These are phyloP conservation scores for Venturia canescens DNA, from an alignment of 1,140 invertebrate species.

Conservation along the genomic window DNA sequence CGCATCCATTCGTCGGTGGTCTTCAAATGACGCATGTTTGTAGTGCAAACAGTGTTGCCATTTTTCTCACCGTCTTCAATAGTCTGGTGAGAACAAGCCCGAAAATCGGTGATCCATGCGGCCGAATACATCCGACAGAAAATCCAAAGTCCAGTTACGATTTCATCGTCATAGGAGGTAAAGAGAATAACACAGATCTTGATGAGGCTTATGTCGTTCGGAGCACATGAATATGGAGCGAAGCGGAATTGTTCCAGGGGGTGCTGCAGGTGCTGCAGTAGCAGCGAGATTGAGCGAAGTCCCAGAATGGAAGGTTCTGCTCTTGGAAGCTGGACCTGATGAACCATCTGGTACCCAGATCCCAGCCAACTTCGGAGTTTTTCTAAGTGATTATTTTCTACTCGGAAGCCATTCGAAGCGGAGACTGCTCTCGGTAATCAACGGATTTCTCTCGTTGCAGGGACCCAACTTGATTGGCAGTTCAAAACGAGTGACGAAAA, in stretches of 20 bases:
- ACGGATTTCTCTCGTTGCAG: slow-evolving; percentile 76
- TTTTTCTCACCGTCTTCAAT: slow-evolving; percentile 58
- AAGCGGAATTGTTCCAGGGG: slow-evolving; percentile 57
- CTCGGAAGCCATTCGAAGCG: not conserved
- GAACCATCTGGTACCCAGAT: slow-evolving; percentile 69
- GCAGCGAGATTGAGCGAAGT: slow-evolving; percentile 74
- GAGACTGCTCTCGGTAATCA: not conserved
- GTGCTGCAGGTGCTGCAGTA: slow-evolving; percentile 71
- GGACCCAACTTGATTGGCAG: slow-evolving; percentile 91
- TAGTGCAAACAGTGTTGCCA: not conserved
- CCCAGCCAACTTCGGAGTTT: slow-evolving; percentile 62
- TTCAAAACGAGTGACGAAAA: slow-evolving; percentile 92
- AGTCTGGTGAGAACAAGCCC: slow-evolving; percentile 76
- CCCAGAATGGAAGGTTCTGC: slow-evolving; percentile 68
- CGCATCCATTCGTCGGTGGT: slow-evolving; percentile 55
- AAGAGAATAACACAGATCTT: slow-evolving; percentile 51
- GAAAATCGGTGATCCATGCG: slow-evolving; percentile 70
- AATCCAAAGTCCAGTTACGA: slow-evolving; percentile 78
- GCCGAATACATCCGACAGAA: slow-evolving; percentile 61
- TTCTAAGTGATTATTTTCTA: slow-evolving; percentile 57
- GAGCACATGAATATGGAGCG: not conserved
- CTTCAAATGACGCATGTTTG: slow-evolving; percentile 57
- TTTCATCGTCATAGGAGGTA: slow-evolving; percentile 89
- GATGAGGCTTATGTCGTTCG: not conserved
- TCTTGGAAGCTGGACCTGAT: slow-evolving; percentile 80